Evolutionary conservation across 2,888 invertebrate species (phyloP).

Genomic region (Trichogramma evanescens): DNA sequence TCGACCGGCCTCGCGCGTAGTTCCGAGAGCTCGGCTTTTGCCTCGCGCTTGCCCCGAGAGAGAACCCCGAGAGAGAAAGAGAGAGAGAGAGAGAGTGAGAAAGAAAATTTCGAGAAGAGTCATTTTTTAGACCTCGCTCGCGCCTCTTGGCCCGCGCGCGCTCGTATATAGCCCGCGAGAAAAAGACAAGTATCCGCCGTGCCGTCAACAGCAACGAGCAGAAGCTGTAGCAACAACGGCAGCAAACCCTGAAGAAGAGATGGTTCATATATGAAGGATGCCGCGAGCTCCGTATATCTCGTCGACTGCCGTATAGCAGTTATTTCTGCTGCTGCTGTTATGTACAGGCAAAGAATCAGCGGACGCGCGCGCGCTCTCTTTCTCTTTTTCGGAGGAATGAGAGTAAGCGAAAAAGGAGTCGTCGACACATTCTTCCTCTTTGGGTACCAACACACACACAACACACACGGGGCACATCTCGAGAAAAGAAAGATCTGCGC

Average conservation of each 20-base stretch:
- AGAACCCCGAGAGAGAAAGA: not conserved
- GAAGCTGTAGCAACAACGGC: no score
- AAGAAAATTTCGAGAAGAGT: conserved; percentile 6
- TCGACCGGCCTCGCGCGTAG: not conserved
- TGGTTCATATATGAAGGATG: conserved; percentile 16
- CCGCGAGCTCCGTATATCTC: conserved; percentile 1
- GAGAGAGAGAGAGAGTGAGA: not conserved
- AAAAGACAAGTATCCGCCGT: no score
- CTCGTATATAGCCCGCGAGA: not conserved
- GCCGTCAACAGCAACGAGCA: no score
- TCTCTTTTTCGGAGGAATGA: not conserved
- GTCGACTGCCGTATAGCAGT: not conserved
- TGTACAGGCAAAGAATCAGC: no score
- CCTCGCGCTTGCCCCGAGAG: not conserved
- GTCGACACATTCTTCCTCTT: no score
- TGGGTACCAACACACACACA: no score
- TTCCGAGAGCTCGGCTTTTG: not conserved
- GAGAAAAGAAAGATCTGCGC: no score
- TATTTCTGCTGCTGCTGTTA: no score
- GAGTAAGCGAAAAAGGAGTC: not conserved
- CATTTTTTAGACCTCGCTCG: conserved; percentile 7
- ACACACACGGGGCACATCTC: no score
- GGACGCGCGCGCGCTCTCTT: not conserved
- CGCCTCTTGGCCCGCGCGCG: not conserved
- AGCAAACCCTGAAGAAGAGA: no score